These are phyloP conservation scores for Zaprionus tsacasi DNA, from an alignment of 1,140 invertebrate genomes.

Conservation along the genomic window DNA sequence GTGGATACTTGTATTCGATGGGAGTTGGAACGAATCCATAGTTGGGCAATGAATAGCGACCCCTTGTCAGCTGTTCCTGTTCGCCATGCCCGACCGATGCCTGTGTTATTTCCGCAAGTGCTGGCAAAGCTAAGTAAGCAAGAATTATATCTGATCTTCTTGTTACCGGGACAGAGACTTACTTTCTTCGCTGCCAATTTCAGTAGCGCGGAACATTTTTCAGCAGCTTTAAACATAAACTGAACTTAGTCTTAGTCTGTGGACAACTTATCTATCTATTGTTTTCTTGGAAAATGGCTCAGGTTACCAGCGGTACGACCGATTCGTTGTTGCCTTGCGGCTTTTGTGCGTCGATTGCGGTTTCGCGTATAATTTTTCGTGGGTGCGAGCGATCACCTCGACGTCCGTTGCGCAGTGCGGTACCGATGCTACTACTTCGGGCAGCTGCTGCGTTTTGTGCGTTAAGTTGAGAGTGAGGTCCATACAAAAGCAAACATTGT, in stretches of 20 bases:
- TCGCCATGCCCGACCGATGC: slow-evolving; percentile 34
- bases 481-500: slow-evolving; percentile 60
- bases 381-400: slow-evolving; percentile 21
- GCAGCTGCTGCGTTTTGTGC: slow-evolving; percentile 4
- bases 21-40: slow-evolving; percentile 68
- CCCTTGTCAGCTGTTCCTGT: slow-evolving; percentile 28
- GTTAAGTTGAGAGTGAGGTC: slow-evolving; percentile 28
- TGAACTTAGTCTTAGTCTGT: slow-evolving; percentile 32
- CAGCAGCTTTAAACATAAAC: slow-evolving; percentile 37
- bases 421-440: slow-evolving; percentile 45
- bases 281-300: slow-evolving; percentile 33
- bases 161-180: slow-evolving; percentile 45
- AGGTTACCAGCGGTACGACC: slow-evolving; percentile 45
- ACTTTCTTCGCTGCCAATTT: slow-evolving; percentile 83
- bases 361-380: slow-evolving; percentile 16
- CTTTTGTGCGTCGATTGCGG: slow-evolving; percentile 62
- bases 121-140: slow-evolving; percentile 59
- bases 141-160: slow-evolving; percentile 40
- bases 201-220: slow-evolving; percentile 76
- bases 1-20: slow-evolving; percentile 70
- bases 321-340: slow-evolving; percentile 50
- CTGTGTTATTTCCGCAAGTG: slow-evolving; percentile 63
- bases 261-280: slow-evolving; percentile 31
- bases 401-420: slow-evolving; percentile 48
- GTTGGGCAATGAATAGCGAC: slow-evolving; percentile 60